Base-by-base conservation (phyloP, 2,797 vertebrate species). In the Pelobates cultripes region DNA sequence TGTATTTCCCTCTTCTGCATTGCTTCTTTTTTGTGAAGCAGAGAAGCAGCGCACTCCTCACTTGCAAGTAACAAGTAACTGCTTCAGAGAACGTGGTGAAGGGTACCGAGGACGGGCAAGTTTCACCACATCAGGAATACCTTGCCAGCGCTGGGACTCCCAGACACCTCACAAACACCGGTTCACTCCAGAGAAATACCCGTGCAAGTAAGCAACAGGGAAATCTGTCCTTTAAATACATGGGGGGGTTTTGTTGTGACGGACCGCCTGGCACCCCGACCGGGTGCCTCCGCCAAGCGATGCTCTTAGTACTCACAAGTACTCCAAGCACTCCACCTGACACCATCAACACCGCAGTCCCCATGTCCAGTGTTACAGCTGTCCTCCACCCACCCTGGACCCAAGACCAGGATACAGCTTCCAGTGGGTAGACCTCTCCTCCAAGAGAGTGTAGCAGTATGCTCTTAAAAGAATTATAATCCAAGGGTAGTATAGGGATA, bases 131-230 rank as follows among this genome's bases (percentile, higher is more conserved):
- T 95, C 96, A 0, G 96, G 97, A 1, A 95, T 97, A 87, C 90
- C 94, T 70, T 99, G 98, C 89, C 98, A 99, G 92, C 94, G 92
- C 3, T 99, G 98, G 97, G 95, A 98, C 0, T 85, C 93, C 2
- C 97, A 99, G 89, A 57, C 70, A 0, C 97, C 97, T 1, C 97
- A 99, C 68, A 91, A 79, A 81, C 98, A 99, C 86, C 94, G 94
- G 14, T 99, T 99, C 10, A 84, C 84, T 64, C 97, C 97, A 0
- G 94, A 96, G 84, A 97, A 95, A 85, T 99, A 99, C 3, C 92
- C 93, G 0, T 99, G 97, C 98, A 99, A 99, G 98, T 99, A 88
- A 94, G 97, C 77, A 55, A 15, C 0, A 14, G 13, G 42, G 0
- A 4, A 43, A 51, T 28, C 28, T 28, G 28, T 28, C 28, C 28